Percentiles rank a stretch among this genome's conserved stretches.
Evolutionary conservation across 53 echinoderm and acorn worm genomes (phyloP).

Genomic region (Henricia sp.): DNA sequence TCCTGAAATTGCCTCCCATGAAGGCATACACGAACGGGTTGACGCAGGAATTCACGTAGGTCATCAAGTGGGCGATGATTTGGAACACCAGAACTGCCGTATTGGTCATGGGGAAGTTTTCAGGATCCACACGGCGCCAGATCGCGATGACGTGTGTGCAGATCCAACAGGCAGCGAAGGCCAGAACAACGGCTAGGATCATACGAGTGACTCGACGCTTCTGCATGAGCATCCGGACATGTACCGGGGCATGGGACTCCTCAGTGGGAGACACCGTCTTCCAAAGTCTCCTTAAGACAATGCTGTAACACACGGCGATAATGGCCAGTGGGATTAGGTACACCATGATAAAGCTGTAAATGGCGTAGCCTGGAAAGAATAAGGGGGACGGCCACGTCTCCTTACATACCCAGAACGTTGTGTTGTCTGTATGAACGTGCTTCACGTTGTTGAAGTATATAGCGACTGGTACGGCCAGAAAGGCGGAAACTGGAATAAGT

Average conservation of each 20-base stretch:
- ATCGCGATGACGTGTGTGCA: slow-evolving; percentile 64
- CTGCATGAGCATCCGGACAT: slow-evolving; percentile 72
- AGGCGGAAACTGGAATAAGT: slow-evolving; percentile 66
- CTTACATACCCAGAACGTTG: not conserved
- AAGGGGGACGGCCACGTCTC: slow-evolving; percentile 71
- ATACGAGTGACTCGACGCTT: slow-evolving; percentile 84
- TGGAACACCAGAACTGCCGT: slow-evolving; percentile 35
- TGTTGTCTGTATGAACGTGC: not conserved
- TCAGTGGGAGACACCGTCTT: slow-evolving; percentile 76
- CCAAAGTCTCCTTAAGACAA: slow-evolving; percentile 73
- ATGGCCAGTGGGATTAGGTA: slow-evolving; percentile 74
- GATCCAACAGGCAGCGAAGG: slow-evolving; percentile 86
- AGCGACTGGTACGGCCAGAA: slow-evolving; percentile 75
- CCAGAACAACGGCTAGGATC: slow-evolving; percentile 76
- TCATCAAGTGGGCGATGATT: slow-evolving; percentile 63
- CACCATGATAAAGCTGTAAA: slow-evolving; percentile 68
- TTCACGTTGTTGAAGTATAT: slow-evolving; percentile 62
- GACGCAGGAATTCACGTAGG: slow-evolving; percentile 82
- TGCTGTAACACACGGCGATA: slow-evolving; percentile 79
- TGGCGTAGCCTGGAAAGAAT: slow-evolving; percentile 60
- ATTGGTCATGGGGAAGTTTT: slow-evolving; percentile 47
- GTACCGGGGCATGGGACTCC: slow-evolving; percentile 63
- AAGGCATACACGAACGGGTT: slow-evolving; percentile 90
- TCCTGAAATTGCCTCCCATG: slow-evolving; percentile 80
- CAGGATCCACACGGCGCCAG: slow-evolving; percentile 62